Conservation (phyloP, 1,140 invertebrate species). For the Subanguina moxae region DNA sequence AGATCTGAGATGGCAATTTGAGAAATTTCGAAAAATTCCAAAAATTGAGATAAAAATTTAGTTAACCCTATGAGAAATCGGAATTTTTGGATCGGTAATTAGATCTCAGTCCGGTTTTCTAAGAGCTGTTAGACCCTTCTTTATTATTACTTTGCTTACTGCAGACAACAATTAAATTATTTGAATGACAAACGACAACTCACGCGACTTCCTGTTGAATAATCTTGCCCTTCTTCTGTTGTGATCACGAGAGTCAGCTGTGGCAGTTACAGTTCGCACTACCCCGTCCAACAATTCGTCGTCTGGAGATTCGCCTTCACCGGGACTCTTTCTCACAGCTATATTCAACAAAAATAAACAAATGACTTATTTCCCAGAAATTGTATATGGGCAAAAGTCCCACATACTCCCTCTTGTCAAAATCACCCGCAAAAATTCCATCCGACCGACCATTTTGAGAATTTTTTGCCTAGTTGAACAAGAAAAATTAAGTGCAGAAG, state of each 20-base stretch:
- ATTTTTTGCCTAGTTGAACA: no score
- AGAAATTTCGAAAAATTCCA: no score
- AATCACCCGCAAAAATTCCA: no score
- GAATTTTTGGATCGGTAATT: neutral
- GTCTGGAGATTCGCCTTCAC: conserved; percentile 36
- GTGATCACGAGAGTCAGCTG: conserved; percentile 51
- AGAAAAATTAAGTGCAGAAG: no score
- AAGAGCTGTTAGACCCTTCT: neutral
- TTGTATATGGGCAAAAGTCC: no score
- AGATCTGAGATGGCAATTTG: no score
- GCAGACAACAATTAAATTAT: conserved; percentile 5
- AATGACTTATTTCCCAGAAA: no score
- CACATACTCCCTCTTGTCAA: no score
- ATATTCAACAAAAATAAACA: neutral
- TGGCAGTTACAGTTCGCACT: conserved; percentile 58
- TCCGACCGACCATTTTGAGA: no score
- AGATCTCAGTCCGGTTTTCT: neutral
- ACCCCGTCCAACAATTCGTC: conserved; percentile 58
- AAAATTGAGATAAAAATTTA: no score
- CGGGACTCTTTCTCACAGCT: conserved; percentile 30
- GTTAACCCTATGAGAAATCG: no score
- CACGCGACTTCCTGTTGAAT: conserved; percentile 57
- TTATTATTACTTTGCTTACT: neutral
- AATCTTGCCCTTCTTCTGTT: conserved; percentile 47
- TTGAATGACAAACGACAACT: conserved; percentile 13